Conservation (phyloP, 2,888 invertebrate species). For the Rhamnusium bicolor region DNA sequence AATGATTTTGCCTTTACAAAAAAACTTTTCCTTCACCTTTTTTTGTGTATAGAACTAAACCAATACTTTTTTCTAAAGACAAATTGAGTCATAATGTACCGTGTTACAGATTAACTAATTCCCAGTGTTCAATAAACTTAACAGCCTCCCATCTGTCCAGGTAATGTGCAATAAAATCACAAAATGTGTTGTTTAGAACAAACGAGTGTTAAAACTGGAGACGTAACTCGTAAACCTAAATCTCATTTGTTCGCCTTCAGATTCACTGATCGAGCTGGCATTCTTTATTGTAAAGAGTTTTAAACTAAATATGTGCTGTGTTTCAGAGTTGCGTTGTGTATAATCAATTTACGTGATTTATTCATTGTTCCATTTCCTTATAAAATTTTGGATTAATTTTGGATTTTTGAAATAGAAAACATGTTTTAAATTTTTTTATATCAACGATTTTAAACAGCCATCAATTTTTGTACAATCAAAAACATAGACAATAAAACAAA, state of each 20-base stretch:
- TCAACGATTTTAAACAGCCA: no score
- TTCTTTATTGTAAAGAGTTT: not conserved
- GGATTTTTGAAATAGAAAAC: no score
- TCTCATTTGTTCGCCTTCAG: conserved; percentile 1
- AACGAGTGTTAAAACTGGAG: conserved; percentile 17
- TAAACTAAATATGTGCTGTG: not conserved
- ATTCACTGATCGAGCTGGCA: not conserved
- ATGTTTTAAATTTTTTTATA: no score
- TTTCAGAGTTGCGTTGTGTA: not conserved
- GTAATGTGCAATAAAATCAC: conserved; percentile 22
- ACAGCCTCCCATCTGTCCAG: conserved; percentile 13
- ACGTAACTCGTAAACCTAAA: conserved; percentile 17
- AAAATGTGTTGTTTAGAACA: conserved; percentile 16
- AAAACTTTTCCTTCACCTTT: no score
- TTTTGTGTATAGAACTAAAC: not conserved
- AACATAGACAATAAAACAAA: no score
- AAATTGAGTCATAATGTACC: not conserved
- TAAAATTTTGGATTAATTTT: no score
- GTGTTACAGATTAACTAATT: conserved; percentile 13
- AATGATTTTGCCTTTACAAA: no score
- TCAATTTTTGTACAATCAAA: no score
- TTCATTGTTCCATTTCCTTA: not conserved
- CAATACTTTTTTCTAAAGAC: not conserved
- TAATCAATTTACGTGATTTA: not conserved
- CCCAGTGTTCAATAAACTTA: conserved; percentile 12